Base-by-base conservation (phyloP, 2,888 invertebrate genomes). In the Hydraecia micacea region DNA sequence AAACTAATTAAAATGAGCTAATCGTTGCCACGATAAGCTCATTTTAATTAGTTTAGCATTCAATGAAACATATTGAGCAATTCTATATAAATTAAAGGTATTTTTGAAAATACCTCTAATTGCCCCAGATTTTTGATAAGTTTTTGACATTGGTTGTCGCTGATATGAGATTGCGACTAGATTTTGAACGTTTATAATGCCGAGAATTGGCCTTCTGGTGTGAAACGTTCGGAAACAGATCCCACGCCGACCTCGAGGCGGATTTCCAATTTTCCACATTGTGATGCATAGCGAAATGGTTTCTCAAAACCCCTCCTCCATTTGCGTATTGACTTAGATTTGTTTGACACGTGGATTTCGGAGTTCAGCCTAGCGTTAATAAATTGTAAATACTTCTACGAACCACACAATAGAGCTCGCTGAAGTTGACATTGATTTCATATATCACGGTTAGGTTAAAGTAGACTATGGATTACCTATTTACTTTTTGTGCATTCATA, bases 191-290 rank as follows among this genome's bases (percentile, higher is more conserved):
- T 55, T 55, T n/a, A 25, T 55, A 55, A 55, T n/a, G n/a, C n/a
- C 25, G n/a, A n/a, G 55, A 55, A 55, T 55, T 52, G 21, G 11
- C 55, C 55, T n/a, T 58, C 55, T 58, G 55, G 55, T 36, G n/a
- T 52, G 39, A 72, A 65, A 78, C 18, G 25, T 66, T 46, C 46
- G 78, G 3, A 28, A 77, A 46, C 25, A 36, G 42, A 28, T 65
- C 32, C 21, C 9, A 63, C 2, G 46, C 28, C 28, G 28, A 67
- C 58, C 28, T 71, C 25, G 36, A 25, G 13, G 25, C 25, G 36
- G 46, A 58, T 65, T 46, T 65, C 36, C 55, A 32, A 8, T 79
- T 65, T 46, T 65, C 36, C 55, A 32, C 36, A 8, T 68, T 69
- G 25, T 32, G 49, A 79, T 62, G 62, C 18, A 36, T 28, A 46